Base-by-base conservation (phyloP, 1,140 invertebrate genomes). In the Polypedilum vanderplanki region DNA sequence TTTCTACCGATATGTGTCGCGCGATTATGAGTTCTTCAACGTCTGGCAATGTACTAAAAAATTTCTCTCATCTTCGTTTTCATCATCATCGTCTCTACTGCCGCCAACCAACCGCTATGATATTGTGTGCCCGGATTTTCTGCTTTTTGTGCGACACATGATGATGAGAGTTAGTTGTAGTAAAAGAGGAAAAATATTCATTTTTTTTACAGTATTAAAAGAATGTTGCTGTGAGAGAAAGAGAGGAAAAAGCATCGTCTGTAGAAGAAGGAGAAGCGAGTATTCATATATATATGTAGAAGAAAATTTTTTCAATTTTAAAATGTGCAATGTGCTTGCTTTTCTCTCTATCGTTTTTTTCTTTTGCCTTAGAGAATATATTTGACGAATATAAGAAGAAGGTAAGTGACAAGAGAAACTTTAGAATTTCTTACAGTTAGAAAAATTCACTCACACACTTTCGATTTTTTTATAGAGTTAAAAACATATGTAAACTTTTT, bases 31-130 rank as follows among this genome's bases (percentile, higher is more conserved):
- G 46, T 57, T 57, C 46, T 57, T 57, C 46, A 57, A 57, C 46
- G 46, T 57, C 46, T 57, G 46, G 46, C 46, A 57, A 57, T 57
- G 46, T 57, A 57, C 46, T 57, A 57, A 57, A 57, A 57, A 57
- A 57, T 57, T 12, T 57, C 46, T 57, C 46, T 57, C 46, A 57
- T 57, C 46, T n/a, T 57, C 46, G n/a, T 57, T n/a, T 4, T 57
- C 46, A n/a, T 57, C 41, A 15, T 46, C 46, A n/a, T 57, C 46
- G 46, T 12, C 12, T 57, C n/a, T 57, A 12, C 46, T 57, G n/a
- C 24, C 24, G 24, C 24, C 5, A 33, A 33, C 24, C 24, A 33
- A 33, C 24, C 24, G 24, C 24, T 57, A 57, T 46, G 41, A 46
- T 57, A 57, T 57, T 57, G 46, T 57, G 46, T 57, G 46, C 46